Base-by-base conservation (phyloP, 1,140 invertebrate species). In the Anagrus nilaparvatae region DNA sequence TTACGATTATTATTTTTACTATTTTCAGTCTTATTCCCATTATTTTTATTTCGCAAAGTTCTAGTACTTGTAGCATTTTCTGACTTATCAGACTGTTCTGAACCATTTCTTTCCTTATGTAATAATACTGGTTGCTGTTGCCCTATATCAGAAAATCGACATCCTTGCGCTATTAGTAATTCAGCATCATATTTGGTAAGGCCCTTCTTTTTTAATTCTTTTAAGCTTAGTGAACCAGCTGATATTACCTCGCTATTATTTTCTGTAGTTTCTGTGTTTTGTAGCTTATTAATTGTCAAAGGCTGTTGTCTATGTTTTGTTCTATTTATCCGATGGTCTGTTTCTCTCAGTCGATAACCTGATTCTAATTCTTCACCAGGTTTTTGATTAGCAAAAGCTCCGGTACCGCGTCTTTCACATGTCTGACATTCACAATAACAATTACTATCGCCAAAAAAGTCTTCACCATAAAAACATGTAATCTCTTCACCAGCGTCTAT, bases 381-480 rank as follows among this genome's bases (percentile, higher is more conserved):
- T 74, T 79, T 61, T 78, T 79, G 60, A 52, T 50, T 63, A 9
- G 82, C 81, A 71, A 87, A 95, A 37, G 89, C 87, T 44, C 91
- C 92, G 36, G 80, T 88, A 17, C 84, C 79, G 44, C 88, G 70
- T 60, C 90, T 80, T 73, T 99, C 96, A 73, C 96, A 98, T 0
- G 95, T 98, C 69, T 90, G 83, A 73, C 96, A 99, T 73, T 99
- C 96, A 69, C 96, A 98, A 48, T 89, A 86, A 58, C 81, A 82
- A 70, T 98, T 99, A 23, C 82, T 80, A 67, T 97, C 93, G 6
- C 95, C 96, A 70, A 98, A 99, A 69, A 98, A 98, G 69, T 97
- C 92, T 68, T 95, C 90, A 6, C 95, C 96, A 72, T 99, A 99
- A 65, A 91, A 95, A 64, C 95, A 98, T 25, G 93, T 97, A 14